Evolutionary conservation across 2,888 invertebrate genomes (phyloP).

Genomic region (Gymnocheta viridis): DNA sequence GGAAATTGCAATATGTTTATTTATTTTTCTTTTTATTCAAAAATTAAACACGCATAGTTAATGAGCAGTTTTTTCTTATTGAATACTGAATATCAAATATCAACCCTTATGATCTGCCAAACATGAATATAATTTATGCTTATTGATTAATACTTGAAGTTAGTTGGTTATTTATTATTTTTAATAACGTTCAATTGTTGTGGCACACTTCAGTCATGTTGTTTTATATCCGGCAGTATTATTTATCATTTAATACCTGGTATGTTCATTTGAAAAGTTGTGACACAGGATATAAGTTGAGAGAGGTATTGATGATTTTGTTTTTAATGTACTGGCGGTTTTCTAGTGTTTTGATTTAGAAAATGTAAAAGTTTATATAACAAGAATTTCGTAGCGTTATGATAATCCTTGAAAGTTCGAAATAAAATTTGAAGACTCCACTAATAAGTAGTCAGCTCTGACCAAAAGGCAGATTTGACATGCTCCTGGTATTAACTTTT

Average conservation of each 20-base stretch:
- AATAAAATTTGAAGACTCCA: too few relatives aligned
- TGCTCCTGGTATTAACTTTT: too few relatives aligned
- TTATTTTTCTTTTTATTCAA: not conserved
- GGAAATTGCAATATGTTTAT: conserved; percentile 52
- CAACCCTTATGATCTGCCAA: conserved; percentile 64
- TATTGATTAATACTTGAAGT: conserved; percentile 24
- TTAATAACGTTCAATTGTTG: conserved; percentile 36
- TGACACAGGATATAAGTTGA: not conserved
- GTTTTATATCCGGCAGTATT: conserved; percentile 46
- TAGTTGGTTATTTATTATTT: conserved; percentile 21
- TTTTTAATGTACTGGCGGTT: not conserved
- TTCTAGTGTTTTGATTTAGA: not conserved
- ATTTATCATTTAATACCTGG: conserved; percentile 40
- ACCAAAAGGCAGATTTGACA: too few relatives aligned
- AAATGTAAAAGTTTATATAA: too few relatives aligned
- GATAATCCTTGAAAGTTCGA: too few relatives aligned
- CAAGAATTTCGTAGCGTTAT: too few relatives aligned
- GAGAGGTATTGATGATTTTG: not conserved
- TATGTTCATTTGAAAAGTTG: not conserved
- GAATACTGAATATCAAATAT: conserved; percentile 23
- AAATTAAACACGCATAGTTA: conserved; percentile 56
- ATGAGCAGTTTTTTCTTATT: conserved; percentile 24
- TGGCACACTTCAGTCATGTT: conserved; percentile 57
- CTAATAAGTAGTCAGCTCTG: too few relatives aligned
- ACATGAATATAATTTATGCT: conserved; percentile 36